Evolutionary conservation across 1,140 invertebrate genomes (phyloP).

Genomic region (Trialeurodes vaporariorum): DNA sequence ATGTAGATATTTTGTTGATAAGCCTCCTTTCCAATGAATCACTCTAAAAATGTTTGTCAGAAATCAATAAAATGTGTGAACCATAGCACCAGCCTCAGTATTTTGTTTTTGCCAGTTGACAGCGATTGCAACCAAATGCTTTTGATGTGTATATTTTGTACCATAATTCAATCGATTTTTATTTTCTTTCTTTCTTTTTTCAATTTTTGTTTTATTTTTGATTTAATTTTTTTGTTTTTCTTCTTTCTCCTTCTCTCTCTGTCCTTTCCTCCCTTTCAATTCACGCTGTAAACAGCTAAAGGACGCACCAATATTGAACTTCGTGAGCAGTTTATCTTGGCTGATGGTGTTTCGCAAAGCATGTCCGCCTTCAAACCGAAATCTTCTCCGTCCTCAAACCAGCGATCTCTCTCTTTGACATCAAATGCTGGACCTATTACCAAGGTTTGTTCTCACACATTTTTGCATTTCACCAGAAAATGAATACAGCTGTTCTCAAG

Average conservation of each 20-base stretch:
- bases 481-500: too few relatives aligned
- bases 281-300: slow-evolving; percentile 59
- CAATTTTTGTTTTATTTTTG: slow-evolving; percentile 35
- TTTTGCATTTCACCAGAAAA: too few relatives aligned
- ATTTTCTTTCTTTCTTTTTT: slow-evolving; percentile 31
- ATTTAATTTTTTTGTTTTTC: slow-evolving; percentile 34
- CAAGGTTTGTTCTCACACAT: slow-evolving; percentile 49
- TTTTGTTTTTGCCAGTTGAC: slow-evolving; percentile 5
- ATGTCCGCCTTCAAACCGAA: slow-evolving; percentile 92
- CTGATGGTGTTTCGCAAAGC: slow-evolving; percentile 91
- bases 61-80: too few relatives aligned
- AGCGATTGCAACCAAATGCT: slow-evolving; percentile 8
- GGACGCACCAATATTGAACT: slow-evolving; percentile 99
- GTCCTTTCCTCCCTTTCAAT: slow-evolving; percentile 30
- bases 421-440: slow-evolving; percentile 73
- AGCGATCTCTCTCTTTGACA: slow-evolving; percentile 47
- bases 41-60: too few relatives aligned
- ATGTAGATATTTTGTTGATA: too few relatives aligned
- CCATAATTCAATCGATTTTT: slow-evolving; percentile 19
- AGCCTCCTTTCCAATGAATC: too few relatives aligned
- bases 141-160: slow-evolving; percentile 22
- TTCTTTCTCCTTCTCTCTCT: slow-evolving; percentile 32
- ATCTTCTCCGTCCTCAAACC: slow-evolving; percentile 63
- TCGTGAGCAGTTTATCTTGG: slow-evolving; percentile 95
- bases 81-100: slow-evolving; percentile 1